Evolutionary conservation across 2,888 invertebrate species (phyloP).

Genomic region (Campopleginae sp.): DNA sequence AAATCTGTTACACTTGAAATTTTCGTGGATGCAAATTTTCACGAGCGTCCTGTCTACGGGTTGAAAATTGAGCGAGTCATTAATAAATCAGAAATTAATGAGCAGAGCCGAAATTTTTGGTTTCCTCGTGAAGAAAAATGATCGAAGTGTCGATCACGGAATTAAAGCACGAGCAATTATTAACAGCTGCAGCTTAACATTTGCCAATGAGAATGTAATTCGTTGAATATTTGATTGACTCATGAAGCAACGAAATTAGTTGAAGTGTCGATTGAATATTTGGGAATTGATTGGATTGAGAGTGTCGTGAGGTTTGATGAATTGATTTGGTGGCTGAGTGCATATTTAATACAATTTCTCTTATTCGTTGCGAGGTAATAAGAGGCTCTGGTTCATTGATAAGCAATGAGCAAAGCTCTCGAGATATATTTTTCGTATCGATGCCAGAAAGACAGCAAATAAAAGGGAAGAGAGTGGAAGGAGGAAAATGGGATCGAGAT

Average conservation of each 20-base stretch:
- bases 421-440: conserved; percentile 19
- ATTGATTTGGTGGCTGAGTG: neutral
- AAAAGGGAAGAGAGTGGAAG: conserved; percentile 34
- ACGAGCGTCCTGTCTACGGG: no score
- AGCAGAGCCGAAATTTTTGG: no score
- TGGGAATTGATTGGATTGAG: neutral
- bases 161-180: neutral
- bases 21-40: no score
- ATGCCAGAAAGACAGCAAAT: neutral
- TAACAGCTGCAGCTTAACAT: neutral
- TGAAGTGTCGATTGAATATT: neutral
- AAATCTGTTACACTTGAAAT: no score
- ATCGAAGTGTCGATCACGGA: neutral
- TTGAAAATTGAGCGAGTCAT: no score
- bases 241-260: neutral
- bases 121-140: no score
- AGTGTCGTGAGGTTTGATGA: neutral
- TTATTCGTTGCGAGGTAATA: neutral
- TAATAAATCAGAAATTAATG: no score
- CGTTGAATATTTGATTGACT: neutral
- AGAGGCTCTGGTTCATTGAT: conserved; percentile 33
- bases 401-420: neutral
- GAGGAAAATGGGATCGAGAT: conserved; percentile 55
- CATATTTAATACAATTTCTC: neutral
- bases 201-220: neutral